Evolutionary conservation across 2,888 invertebrate species (phyloP), one percentile per base, ranked within the genome.

Genomic region (Hecatera dysodea): DNA sequence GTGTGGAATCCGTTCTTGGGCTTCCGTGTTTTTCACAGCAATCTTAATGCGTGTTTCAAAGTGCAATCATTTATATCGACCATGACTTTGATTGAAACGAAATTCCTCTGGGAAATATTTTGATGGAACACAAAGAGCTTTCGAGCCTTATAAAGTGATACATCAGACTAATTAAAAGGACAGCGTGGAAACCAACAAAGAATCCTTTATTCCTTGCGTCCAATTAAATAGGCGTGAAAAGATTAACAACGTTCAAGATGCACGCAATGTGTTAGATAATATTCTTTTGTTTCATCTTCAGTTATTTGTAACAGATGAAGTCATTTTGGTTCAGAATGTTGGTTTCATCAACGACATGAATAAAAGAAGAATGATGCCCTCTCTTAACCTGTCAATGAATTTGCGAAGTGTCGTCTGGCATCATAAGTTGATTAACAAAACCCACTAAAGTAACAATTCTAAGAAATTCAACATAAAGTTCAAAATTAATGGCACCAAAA

Each of bases 151-250:
- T 63, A 70, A 72, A 61, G 64, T 69, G 27, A 84, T 73, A 57
- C 39, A 73, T 74, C 62, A 67, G 62, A 33, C 56, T 79, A 82
- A 80, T 82, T 82, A 80, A 64, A 56, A 61, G 19, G 66, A 71
- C 60, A 70, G 62, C 72, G 55, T 72, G 67, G 67, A 66, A 67
- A 67, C 69, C 27, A 42, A 75, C 69, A 70, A 66, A 55, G 66
- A 69, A 64, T 68, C 71, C 60, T 81, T 75, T 72, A 61, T 75
- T 71, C 64, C 33, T 4, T 60, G 53, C 39, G 33, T 65, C 79
- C 65, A 81, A 83, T 85, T 84, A 81, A 61, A 67, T 50, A 77
- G 70, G 81, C 66, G 85, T 75, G 75, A 74, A 84, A 72, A 71
- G 83, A 85, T 79, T 81, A 66, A 84, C 44, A 56, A 65, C 62